Evolutionary conservation across 2,113 vertebrate species (phyloP).

Genomic region (Melanerpes formicivorus): DNA sequence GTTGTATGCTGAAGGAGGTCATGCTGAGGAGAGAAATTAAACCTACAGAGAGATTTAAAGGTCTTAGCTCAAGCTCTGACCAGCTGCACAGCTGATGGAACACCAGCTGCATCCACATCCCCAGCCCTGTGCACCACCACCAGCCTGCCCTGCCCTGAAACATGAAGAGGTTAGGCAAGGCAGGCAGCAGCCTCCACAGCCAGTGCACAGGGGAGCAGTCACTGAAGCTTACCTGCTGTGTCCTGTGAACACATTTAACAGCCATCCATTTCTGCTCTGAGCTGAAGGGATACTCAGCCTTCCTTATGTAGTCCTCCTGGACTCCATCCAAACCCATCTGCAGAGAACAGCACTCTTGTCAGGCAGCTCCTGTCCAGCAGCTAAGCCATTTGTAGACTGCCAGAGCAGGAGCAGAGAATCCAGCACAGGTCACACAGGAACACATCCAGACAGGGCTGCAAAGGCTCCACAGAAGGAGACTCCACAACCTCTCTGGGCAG

Average conservation of each 20-base stretch:
- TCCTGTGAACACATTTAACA: slow-evolving; percentile 90
- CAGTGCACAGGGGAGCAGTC: background rate
- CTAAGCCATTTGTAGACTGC: background rate
- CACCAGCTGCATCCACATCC: background rate
- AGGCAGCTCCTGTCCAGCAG: background rate
- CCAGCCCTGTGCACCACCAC: background rate
- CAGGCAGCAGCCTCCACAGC: background rate
- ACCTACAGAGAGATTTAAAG: background rate
- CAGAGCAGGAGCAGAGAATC: too few relatives aligned
- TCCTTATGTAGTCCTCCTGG: slow-evolving; percentile 90
- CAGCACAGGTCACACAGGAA: too few relatives aligned
- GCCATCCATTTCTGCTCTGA: slow-evolving; percentile 99
- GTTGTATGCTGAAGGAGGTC: background rate
- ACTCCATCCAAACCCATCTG: slow-evolving; percentile 93
- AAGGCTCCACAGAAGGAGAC: too few relatives aligned
- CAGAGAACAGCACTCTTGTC: background rate
- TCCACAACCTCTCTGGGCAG: too few relatives aligned
- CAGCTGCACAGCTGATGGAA: background rate
- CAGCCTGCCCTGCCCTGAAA: background rate
- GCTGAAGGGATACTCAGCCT: slow-evolving; percentile 92
- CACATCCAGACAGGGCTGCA: too few relatives aligned
- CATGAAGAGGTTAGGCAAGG: background rate
- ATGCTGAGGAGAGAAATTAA: background rate
- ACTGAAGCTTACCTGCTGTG: slow-evolving; percentile 84
- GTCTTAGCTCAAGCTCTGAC: background rate